Base-by-base conservation (phyloP, 2,888 invertebrate species). In the Drosophila monieri region DNA sequence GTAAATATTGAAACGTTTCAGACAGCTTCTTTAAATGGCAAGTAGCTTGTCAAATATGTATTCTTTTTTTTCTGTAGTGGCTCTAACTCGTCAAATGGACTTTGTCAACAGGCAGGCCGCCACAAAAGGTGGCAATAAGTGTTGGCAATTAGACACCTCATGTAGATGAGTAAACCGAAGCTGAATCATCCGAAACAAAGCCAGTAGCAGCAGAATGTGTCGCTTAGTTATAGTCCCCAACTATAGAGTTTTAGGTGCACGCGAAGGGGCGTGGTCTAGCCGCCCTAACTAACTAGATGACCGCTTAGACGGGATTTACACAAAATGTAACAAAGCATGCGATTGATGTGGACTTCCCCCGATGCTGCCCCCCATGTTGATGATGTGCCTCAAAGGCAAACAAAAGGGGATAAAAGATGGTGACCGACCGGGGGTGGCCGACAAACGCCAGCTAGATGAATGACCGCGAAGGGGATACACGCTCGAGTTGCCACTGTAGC, bases 301-400 rank as follows among this genome's bases (percentile, higher is more conserved):
- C 73, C 76, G 71, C 58, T 77, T 73, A 44, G 70, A 73, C 27
- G 75, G 71, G 79, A 79, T 81, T 79, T 78, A 81, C 56, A 43
- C 68, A 62, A 57, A 58, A 51, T 56, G 61, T 27, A 51, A 47
- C 70, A 71, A 56, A 69, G 64, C 73, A 58, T 27, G 27, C 27
- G 27, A 27, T 27, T 27, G 27, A 70, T 77, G 67, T 59, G 56
- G 39, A 39, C 55, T 25, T 35, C n/a, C n/a, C n/a, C n/a, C n/a
- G n/a, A n/a, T 59, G 59, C 35, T 55, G 59, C 21, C 47, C n/a
- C 37, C 37, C 41, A 57, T 43, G 21, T 39, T 56, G 41, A 18
- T 39, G 30, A 43, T 43, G 14, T 23, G 47, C 32, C 37, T 46
- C 44, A 37, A 60, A 49, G 30, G 39, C 54, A 51, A 37, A 56